Conservation (phyloP, 2,113 vertebrate genomes). For the Lophochroa leadbeateri region DNA sequence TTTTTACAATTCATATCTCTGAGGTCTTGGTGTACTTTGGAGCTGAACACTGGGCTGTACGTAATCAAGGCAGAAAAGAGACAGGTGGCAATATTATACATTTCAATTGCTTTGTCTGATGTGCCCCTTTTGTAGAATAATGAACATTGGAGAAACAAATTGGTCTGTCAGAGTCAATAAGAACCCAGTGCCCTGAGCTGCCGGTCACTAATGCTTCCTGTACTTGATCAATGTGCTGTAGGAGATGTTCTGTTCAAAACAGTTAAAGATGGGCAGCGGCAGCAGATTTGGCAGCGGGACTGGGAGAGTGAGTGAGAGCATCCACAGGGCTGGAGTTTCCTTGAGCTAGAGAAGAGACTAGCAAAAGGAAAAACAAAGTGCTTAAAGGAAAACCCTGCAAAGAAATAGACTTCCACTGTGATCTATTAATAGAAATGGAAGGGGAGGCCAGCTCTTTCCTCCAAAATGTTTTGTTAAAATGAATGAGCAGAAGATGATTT, state of each 20-base stretch:
- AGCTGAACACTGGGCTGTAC: not conserved
- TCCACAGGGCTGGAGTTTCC: not conserved
- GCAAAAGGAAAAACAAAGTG: not conserved
- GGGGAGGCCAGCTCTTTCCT: not conserved
- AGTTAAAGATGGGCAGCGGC: conserved; percentile 29
- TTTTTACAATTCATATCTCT: conserved; percentile 12
- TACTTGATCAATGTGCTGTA: conserved; percentile 57
- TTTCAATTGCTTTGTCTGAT: conserved; percentile 54
- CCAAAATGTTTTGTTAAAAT: not conserved
- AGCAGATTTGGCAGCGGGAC: conserved; percentile 29
- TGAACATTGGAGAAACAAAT: conserved; percentile 61
- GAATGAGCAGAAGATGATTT: not conserved
- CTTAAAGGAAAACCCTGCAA: not conserved
- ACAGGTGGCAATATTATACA: conserved; percentile 35
- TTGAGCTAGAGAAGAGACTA: not conserved
- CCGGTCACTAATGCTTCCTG: conserved; percentile 15
- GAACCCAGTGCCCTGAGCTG: conserved; percentile 39
- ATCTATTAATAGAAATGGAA: not conserved
- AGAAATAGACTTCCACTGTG: not conserved
- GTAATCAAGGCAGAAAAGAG: conserved; percentile 55
- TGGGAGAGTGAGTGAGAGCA: not conserved
- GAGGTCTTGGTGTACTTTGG: not conserved
- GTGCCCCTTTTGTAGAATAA: conserved; percentile 52
- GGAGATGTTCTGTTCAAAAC: conserved; percentile 48
- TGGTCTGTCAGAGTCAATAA: conserved; percentile 57